Conservation (phyloP, 2,113 vertebrate species). For the Pristiophorus japonicus region DNA sequence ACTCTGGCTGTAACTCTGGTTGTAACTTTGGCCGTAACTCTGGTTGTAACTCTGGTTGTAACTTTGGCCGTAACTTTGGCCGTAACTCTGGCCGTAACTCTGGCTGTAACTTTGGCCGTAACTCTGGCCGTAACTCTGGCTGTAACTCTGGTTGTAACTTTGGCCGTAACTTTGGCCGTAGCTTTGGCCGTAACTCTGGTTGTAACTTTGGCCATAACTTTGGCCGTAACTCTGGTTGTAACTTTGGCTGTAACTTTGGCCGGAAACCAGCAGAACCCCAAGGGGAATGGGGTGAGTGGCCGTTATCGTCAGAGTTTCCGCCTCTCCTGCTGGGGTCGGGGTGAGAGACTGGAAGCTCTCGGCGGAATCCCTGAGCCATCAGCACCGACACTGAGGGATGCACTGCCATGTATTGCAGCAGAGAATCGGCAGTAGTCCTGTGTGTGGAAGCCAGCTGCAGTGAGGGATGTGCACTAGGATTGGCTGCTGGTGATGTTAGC, state of each 20-base stretch:
- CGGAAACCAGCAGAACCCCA: not conserved
- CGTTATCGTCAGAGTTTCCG: not conserved
- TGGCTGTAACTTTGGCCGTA: too few species aligned
- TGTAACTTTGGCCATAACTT: too few species aligned
- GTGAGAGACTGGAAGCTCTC: not conserved
- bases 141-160: too few species aligned
- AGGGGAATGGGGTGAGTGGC: not conserved
- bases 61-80: too few species aligned
- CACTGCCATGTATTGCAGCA: not conserved
- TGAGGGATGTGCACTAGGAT: not conserved
- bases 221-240: too few species aligned
- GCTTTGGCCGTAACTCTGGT: too few species aligned
- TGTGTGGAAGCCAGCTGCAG: not conserved
- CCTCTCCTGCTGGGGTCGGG: not conserved
- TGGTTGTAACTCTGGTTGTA: too few species aligned
- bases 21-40: not conserved
- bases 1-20: too few species aligned
- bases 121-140: too few species aligned
- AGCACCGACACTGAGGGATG: not conserved
- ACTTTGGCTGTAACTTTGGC: not conserved
- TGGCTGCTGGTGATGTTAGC: not conserved
- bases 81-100: too few species aligned
- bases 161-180: too few species aligned
- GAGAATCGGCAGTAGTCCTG: not conserved
- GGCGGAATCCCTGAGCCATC: not conserved